Conservation (phyloP, 2,113 vertebrate genomes). For the Ploceus nigricollis region DNA sequence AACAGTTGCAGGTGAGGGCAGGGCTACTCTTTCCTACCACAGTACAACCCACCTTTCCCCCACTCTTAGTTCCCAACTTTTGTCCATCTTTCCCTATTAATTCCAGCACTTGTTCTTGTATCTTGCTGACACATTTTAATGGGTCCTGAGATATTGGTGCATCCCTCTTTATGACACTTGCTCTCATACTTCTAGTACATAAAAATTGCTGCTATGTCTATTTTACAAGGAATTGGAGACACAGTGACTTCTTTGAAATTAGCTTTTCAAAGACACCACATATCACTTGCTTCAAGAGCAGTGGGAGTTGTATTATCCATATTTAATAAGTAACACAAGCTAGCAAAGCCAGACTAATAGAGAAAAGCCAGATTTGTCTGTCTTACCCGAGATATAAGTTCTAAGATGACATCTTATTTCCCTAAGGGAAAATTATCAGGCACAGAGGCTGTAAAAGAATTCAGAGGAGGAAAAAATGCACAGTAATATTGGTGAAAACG, state of each 20-base stretch:
- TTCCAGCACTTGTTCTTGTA: not conserved
- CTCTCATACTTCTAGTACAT: not conserved
- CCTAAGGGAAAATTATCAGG: not conserved
- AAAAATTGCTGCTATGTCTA: not conserved
- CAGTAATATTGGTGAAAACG: not conserved
- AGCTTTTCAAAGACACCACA: not conserved
- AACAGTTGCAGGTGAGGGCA: not conserved
- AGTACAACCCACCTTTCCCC: not conserved
- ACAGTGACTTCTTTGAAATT: not conserved
- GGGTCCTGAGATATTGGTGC: fast-evolving
- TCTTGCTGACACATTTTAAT: not conserved
- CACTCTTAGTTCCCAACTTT: not conserved
- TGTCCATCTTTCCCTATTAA: not conserved
- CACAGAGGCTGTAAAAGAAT: not conserved
- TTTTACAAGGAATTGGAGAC: not conserved
- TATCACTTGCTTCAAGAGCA: not conserved
- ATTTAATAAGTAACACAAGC: not conserved
- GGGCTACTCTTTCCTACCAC: not conserved
- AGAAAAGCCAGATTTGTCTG: not conserved
- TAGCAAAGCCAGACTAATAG: not conserved
- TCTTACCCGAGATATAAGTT: not conserved
- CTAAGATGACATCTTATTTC: not conserved
- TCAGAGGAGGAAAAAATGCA: not conserved
- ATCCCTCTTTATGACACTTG: not conserved
- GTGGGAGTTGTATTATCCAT: not conserved